A percentile compares a stretch with the other conserved stretches of the same genome.
These are phyloP conservation scores for Caenorhabditis sp. DNA, from an alignment of 2,888 invertebrate genomes.

Conservation along the genomic window DNA sequence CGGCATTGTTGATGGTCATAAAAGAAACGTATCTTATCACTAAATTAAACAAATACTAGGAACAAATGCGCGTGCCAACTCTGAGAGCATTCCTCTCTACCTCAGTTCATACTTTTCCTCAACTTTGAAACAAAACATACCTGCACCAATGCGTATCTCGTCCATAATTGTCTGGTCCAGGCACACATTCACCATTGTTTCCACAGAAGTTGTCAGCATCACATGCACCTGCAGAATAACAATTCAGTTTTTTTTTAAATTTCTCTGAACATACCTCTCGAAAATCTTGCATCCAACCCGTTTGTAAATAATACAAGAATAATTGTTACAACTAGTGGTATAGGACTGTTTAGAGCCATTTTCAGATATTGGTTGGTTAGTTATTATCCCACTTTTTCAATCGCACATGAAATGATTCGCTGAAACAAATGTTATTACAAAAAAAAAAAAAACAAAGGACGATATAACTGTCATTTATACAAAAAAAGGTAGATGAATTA, in stretches of 20 bases:
- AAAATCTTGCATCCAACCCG: background rate
- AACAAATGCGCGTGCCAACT: background rate
- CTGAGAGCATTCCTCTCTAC: background rate
- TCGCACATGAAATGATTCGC: no score
- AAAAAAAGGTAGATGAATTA: no score
- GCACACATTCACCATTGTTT: conserved; percentile 12
- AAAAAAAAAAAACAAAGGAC: no score
- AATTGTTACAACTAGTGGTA: no score
- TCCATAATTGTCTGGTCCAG: conserved; percentile 15
- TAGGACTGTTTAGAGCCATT: no score
- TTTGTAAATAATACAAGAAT: no score
- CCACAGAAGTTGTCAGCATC: conserved; percentile 9
- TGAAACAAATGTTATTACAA: no score
- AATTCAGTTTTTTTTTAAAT: background rate
- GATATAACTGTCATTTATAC: no score
- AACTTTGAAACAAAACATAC: conserved; percentile 12
- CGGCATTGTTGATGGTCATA: background rate
- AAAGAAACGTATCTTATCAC: background rate
- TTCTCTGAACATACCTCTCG: background rate
- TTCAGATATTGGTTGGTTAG: no score
- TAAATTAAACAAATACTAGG: background rate
- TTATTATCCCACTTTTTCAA: no score
- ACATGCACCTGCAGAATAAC: background rate
- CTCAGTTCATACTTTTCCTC: no score
- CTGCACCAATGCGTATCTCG: conserved; percentile 30